These are phyloP conservation scores for Meteorus sp. DNA, from an alignment of 1,140 invertebrate genomes.

Conservation along the genomic window DNA sequence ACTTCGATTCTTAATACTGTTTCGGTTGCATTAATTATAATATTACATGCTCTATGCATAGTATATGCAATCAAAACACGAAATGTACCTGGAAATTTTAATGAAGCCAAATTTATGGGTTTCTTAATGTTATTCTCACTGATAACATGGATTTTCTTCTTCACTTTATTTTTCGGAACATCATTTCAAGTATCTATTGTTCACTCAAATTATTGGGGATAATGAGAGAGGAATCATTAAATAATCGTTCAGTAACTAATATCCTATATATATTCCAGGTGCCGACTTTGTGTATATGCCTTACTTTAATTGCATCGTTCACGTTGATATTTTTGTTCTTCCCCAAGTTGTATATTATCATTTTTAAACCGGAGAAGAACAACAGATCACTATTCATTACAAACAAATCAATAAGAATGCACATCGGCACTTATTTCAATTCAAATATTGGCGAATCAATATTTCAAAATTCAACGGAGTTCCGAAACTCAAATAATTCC, in stretches of 20 bases:
- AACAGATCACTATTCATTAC: conserved; percentile 78
- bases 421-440: conserved; percentile 67
- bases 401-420: conserved; percentile 76
- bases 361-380: conserved; percentile 77
- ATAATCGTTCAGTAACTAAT: no score
- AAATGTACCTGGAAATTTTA: conserved; percentile 88
- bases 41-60: conserved; percentile 79
- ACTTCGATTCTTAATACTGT: conserved; percentile 69
- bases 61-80: conserved; percentile 84
- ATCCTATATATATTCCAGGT: conserved; percentile 51
- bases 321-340: conserved; percentile 78
- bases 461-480: no score
- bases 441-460: conserved; percentile 51
- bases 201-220: no score
- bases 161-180: conserved; percentile 82
- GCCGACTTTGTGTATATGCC: conserved; percentile 73
- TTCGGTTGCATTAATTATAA: conserved; percentile 78
- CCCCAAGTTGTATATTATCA: conserved; percentile 79
- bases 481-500: no score
- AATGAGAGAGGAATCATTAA: no score
- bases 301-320: conserved; percentile 73
- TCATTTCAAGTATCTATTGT: conserved; percentile 73
- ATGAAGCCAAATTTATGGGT: conserved; percentile 82
- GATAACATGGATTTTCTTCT: conserved; percentile 87
- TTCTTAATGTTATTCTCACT: conserved; percentile 89